Evolutionary conservation across 2,113 vertebrate species (phyloP), one percentile per base, ranked within the genome.

Genomic region (Archilochus colubris): DNA sequence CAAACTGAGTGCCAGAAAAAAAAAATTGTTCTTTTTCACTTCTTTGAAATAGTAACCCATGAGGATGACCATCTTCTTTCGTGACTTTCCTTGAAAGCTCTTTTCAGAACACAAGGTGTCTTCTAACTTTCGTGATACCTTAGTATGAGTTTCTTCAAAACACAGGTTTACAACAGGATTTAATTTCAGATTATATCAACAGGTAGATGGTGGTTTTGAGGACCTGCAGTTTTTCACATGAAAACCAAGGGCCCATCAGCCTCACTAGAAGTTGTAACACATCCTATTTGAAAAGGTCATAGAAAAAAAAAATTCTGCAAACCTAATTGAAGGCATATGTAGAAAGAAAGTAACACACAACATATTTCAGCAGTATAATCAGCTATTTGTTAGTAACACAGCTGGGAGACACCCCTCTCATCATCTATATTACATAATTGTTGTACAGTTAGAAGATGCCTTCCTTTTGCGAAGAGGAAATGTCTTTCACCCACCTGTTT

Each of bases 241-340:
- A 64, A 85, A 80, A 84, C 21, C 14, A 31, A 89, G 51, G 66
- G 59, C 36, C 16, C 38, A 64, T 7, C 50, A 88, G 80, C 72
- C 57, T 74, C 80, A 62, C 43, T 76, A 44, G 83, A 77, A 86
- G 24, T 31, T 84, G 8, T 57, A 86, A 94, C 61, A 92, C 66
- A 68, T 73, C 59, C 81, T 92, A 75, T 91, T 82, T 86, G 88
- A 68, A 93, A 94, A 84, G 64, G 88, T 93, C 90, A 92, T 2
- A 85, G 89, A 92, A 96, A 94, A 88, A 61, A 93, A 96, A 2
- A 87, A 93, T 46, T 89, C 83, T 86, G 53, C 76, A 76, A 74
- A 83, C 43, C 57, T 96, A 96, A 95, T 88, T 93, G 68, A 61
- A 91, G 92, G 88, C 88, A 97, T 75, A 86, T 89, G 94, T 69